These are phyloP conservation scores for Colletes latitarsis DNA, from an alignment of 1,140 invertebrate genomes.

Conservation along the genomic window DNA sequence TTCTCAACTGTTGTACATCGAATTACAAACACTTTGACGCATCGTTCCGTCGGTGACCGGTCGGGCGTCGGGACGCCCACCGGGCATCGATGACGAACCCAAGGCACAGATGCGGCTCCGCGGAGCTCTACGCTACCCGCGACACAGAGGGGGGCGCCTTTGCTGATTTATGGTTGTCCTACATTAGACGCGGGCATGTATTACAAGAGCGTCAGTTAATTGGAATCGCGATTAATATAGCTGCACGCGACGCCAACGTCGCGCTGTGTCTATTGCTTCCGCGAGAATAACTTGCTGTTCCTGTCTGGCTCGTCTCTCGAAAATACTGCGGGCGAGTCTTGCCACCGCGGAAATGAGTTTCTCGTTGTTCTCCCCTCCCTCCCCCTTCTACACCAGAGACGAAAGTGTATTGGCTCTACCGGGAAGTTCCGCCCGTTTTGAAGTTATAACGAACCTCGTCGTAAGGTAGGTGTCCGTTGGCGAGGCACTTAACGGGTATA, in stretches of 20 bases:
- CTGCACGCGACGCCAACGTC: slow-evolving; percentile 8
- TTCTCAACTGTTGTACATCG: slow-evolving; percentile 38
- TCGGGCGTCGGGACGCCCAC: too few species aligned
- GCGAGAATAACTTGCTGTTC: slow-evolving; percentile 34
- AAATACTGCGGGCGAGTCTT: slow-evolving; percentile 6
- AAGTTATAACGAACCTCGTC: not conserved
- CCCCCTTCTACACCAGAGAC: too few species aligned
- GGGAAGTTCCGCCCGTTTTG: not conserved
- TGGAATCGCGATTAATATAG: slow-evolving; percentile 65
- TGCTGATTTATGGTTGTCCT: slow-evolving; percentile 54
- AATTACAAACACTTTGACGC: slow-evolving; percentile 45
- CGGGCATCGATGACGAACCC: too few species aligned
- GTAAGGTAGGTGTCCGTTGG: not conserved
- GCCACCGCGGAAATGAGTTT: not conserved
- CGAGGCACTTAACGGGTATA: too few species aligned
- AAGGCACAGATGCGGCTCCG: not conserved
- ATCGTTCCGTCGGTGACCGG: slow-evolving; percentile 43
- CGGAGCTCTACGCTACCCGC: not conserved
- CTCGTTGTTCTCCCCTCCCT: not conserved
- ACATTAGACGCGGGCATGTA: slow-evolving; percentile 52
- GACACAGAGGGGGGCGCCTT: not conserved
- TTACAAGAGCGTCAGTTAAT: slow-evolving; percentile 59
- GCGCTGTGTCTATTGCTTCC: slow-evolving; percentile 26
- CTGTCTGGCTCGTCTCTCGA: not conserved
- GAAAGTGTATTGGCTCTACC: too few species aligned